Base-by-base conservation (phyloP, 2,797 vertebrate genomes). In the Clarias pachynema region DNA sequence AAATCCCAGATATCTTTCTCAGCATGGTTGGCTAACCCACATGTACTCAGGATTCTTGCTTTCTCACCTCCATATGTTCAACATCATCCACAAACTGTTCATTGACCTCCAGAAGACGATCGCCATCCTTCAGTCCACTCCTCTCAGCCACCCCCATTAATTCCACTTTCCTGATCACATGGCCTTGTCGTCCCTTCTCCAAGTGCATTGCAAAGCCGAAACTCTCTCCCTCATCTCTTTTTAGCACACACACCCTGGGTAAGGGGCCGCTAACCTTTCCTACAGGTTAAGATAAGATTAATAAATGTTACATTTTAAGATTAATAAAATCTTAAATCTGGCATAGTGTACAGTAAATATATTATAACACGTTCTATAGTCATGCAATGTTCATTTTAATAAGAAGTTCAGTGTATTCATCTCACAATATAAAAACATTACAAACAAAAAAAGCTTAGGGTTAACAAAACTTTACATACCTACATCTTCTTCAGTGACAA, bases 71-170 rank as follows among this genome's bases (percentile, higher is more conserved):
- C 14, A 0, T 31, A 85, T 96, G 95, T 84, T 94, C 95, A 91
- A 89, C 87, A 89, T 94, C 84, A 31, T 94, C 94, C 86, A 98
- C 96, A 0, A 93, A 93, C 3, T 93, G 91, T 59, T 94, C 94
- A 1, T 99, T 99, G 91, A 99, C 95, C 83, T 97, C 97, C 70
- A 99, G 95, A 37, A 99, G 92, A 16, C 93, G 85, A 90, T 98
- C 97, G 53, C 96, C 96, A 0, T 96, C 93, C 87, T 65, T 93
- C 44, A 99, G 94, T 24, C 97, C 97, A 5, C 94, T 93, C 60
- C 86, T 90, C 90, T 97, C 93, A 29, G 97, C 98, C 60, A 95
- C 91, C 75, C 96, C 94, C 79, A 94, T 95, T 0, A 92, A 90
- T 18, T 95, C 92, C 0, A 99, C 91, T 62, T 91, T 89, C 26